Conservation (phyloP, 2,888 invertebrate genomes). For the Rhimphoctona megacephalus region DNA sequence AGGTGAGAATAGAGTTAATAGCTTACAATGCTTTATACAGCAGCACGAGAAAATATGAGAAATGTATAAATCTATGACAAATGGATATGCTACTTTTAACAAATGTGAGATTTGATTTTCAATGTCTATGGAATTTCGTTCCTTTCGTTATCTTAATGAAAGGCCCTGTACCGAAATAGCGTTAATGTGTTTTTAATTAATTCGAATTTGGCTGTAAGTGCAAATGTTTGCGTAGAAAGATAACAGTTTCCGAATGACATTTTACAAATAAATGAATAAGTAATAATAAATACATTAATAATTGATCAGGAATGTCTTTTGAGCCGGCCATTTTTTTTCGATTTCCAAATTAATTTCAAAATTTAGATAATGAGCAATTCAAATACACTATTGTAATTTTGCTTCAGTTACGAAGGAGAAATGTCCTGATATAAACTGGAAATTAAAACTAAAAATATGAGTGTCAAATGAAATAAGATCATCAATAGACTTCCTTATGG, state of each 20-base stretch:
- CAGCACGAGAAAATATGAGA: background rate
- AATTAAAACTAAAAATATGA: background rate
- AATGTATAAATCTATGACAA: background rate
- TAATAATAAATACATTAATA: background rate
- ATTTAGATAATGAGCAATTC: no score
- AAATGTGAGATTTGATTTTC: background rate
- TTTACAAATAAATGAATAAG: background rate
- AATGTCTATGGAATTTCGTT: background rate
- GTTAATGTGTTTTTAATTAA: background rate
- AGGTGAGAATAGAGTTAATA: conserved; percentile 36
- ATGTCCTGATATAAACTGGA: background rate
- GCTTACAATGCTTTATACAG: conserved; percentile 2
- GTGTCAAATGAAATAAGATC: background rate
- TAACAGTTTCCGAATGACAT: background rate
- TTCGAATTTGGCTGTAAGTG: no score
- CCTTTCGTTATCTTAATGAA: no score
- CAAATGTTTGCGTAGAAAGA: background rate
- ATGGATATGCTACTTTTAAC: background rate
- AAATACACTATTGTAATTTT: no score
- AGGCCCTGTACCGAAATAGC: background rate
- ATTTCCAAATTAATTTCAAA: no score
- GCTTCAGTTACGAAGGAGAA: background rate
- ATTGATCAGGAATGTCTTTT: no score
- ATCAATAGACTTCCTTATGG: no score
- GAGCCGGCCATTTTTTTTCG: no score